Evolutionary conservation across 2,113 vertebrate genomes (phyloP), one percentile per base, ranked within the genome.

Genomic region (Hyaena hyaena): DNA sequence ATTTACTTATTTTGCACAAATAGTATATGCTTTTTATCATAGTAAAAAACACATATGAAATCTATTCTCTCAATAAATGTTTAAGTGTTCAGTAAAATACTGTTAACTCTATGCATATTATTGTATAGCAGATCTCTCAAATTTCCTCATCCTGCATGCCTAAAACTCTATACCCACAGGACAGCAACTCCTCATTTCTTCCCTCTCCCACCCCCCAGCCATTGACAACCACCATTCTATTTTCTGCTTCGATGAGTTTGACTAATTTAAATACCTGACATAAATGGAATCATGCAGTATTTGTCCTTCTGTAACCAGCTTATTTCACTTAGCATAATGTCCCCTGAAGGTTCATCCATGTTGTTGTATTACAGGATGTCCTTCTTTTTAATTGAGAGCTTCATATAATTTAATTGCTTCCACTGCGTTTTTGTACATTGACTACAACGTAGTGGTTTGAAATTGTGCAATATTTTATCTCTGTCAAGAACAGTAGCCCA

Each of bases 381-480:
- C 73, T 76, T 76, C 73, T 48, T 31, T 76, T 45, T 45, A 76
- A 26, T 76, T 28, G 73, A 35, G 69, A 76, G 63, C 28, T 68
- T 88, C 21, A 17, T 74, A 19, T 66, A 24, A 9, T 94, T 95
- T 88, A 61, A 88, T 21, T 93, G 15, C 39, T 77, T 93, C 43
- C 45, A 19, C 53, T 96, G 28, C 39, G 79, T 77, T 73, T 93
- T 87, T 96, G 69, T 84, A 68, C 77, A 80, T 24, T 76, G 43
- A 55, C 84, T 63, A 71, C 39, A 39, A 39, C 39, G 4, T 39
- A 48, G 10, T 50, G 50, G 26, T 35, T 61, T 71, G 39, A 80
- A 79, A 83, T 90, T 77, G 21, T 85, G 83, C 39, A 68, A 10
- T 88, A n/a, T 80, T 90, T 80, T 69, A 35, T 82, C 43, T 88